Evolutionary conservation across 1,140 invertebrate genomes (phyloP).

Genomic region (Calliphora vicina): DNA sequence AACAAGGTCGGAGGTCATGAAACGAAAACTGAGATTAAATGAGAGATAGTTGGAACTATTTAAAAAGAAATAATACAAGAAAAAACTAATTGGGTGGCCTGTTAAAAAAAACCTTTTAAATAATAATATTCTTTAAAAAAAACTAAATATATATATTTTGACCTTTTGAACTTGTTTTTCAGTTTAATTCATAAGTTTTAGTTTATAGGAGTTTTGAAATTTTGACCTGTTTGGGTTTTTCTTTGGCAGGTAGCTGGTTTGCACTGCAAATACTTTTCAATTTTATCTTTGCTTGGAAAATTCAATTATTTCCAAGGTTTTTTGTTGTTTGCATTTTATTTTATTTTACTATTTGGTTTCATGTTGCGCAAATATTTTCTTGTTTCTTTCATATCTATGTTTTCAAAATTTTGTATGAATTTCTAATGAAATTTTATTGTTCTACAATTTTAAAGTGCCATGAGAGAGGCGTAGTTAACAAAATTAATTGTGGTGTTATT

Average conservation of each 20-base stretch:
- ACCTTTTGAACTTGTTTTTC: not conserved
- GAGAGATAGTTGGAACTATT: not conserved
- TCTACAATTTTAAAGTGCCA: not conserved
- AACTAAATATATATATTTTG: not conserved
- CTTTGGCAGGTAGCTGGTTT: not conserved
- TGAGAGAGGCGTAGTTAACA: not conserved
- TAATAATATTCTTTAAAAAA: not conserved
- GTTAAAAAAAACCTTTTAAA: not conserved
- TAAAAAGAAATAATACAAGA: not conserved
- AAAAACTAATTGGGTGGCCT: not conserved
- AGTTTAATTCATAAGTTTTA: not conserved
- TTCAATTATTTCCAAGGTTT: too few species aligned
- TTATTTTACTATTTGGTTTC: not conserved
- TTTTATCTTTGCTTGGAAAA: not conserved
- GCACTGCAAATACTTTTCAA: not conserved
- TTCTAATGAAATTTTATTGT: not conserved
- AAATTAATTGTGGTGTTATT: not conserved
- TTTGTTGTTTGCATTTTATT: too few species aligned
- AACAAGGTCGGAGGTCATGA: not conserved
- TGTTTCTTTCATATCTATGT: not conserved
- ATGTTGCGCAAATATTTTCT: not conserved
- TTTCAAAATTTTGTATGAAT: not conserved
- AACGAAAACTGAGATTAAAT: not conserved
- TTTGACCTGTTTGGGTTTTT: not conserved
- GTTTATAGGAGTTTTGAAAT: not conserved